Percentiles rank a stretch among this genome's conserved stretches.
These are phyloP conservation scores for Nemotelus nigrinus DNA, from an alignment of 2,888 invertebrate species.

Conservation along the genomic window DNA sequence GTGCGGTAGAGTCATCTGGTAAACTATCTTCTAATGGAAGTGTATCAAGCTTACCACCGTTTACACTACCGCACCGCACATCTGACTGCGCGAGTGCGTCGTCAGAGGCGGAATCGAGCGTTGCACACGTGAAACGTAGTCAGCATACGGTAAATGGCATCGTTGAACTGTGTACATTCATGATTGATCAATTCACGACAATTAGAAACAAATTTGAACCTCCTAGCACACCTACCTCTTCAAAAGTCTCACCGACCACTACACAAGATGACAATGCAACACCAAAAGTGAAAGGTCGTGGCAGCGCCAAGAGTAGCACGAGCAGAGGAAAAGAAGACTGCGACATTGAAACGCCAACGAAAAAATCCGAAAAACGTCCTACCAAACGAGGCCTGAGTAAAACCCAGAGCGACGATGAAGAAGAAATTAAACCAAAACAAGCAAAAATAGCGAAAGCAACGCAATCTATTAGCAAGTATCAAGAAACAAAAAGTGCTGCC, in stretches of 20 bases:
- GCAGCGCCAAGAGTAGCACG: conserved; percentile 27
- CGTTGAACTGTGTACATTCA: conserved; percentile 53
- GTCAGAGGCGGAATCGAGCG: conserved; percentile 41
- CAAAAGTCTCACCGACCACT: conserved; percentile 11
- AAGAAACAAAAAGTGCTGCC: conserved; percentile 11
- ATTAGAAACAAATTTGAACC: conserved; percentile 50
- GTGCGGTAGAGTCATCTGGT: conserved; percentile 42
- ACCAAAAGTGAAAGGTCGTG: conserved; percentile 21
- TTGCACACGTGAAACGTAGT: conserved; percentile 39
- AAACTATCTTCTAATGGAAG: conserved; percentile 52
- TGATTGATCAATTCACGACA: conserved; percentile 54
- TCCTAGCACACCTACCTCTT: conserved; percentile 23
- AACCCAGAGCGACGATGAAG: conserved; percentile 49
- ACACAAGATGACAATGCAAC: conserved; percentile 14
- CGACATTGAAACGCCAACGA: conserved; percentile 20
- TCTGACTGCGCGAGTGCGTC: conserved; percentile 35
- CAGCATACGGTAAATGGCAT: conserved; percentile 52
- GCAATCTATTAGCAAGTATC: not conserved
- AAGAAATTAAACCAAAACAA: conserved; percentile 50
- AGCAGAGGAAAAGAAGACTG: conserved; percentile 27
- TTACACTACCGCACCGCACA: conserved; percentile 47
- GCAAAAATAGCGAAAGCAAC: conserved; percentile 47
- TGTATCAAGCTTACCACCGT: conserved; percentile 50
- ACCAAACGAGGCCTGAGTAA: conserved; percentile 50
- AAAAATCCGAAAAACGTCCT: conserved; percentile 46